phyloP scores from a whole-genome alignment of 2,797 vertebrate genomes.

The Lemur catta region DNA sequence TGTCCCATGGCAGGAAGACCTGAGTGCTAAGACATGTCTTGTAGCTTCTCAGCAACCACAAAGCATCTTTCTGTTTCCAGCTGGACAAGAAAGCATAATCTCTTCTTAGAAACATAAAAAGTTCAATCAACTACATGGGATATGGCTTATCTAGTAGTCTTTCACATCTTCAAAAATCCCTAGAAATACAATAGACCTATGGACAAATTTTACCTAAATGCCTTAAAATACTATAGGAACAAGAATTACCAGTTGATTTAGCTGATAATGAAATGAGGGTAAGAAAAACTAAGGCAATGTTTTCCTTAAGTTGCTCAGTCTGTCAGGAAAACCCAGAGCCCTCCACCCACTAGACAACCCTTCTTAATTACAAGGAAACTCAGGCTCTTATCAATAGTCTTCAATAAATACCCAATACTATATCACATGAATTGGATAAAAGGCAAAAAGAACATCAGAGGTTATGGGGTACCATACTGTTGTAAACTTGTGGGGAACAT shows the following conservation, averaged over 20 bases:
- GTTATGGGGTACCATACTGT: neutral
- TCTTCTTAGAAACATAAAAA: constrained; percentile 46
- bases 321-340: neutral
- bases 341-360: neutral
- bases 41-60: constrained; percentile 17
- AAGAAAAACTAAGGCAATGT: constrained; percentile 19
- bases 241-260: constrained; percentile 26
- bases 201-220: constrained; percentile 37
- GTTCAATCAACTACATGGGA: constrained; percentile 9
- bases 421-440: neutral
- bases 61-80: constrained; percentile 34
- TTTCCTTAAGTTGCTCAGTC: neutral
- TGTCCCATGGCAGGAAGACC: constrained; percentile 2
- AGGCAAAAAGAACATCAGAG: constrained; percentile 29
- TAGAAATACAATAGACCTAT: constrained; percentile 30
- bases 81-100: constrained; percentile 40
- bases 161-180: constrained; percentile 27
- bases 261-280: constrained; percentile 34
- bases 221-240: constrained; percentile 39
- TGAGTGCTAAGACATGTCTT: neutral
- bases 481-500: neutral
- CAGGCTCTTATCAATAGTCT: constrained; percentile 7
- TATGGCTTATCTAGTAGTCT: constrained; percentile 34
- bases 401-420: constrained; percentile 34
- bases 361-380: constrained; percentile 11